These are phyloP conservation scores for Serinus canaria DNA, from an alignment of 2,113 vertebrate genomes.

Conservation along the genomic window DNA sequence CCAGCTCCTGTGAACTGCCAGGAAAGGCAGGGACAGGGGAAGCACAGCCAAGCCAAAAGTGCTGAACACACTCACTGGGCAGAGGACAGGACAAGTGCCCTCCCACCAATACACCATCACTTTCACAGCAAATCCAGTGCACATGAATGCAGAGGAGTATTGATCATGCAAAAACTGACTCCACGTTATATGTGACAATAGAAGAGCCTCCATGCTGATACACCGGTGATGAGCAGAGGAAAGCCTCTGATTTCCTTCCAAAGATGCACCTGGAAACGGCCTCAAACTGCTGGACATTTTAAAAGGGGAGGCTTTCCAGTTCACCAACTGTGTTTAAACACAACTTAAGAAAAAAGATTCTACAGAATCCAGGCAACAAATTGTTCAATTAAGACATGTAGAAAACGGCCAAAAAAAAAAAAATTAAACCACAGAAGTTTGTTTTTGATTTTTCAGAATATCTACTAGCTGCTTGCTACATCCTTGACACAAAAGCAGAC, in stretches of 20 bases:
- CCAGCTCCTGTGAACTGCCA: background rate
- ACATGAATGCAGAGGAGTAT: background rate
- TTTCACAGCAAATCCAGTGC: background rate
- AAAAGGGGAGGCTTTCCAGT: background rate
- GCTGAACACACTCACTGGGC: background rate
- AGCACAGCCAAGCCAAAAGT: background rate
- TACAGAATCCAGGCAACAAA: background rate
- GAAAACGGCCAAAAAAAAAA: background rate
- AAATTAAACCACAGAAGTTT: background rate
- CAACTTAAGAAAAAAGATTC: background rate
- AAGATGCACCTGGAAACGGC: background rate
- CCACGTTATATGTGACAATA: background rate
- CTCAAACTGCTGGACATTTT: background rate
- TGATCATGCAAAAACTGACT: background rate
- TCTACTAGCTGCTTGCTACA: background rate
- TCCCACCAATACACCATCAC: background rate
- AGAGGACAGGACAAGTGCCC: background rate
- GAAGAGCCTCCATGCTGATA: background rate
- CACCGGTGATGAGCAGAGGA: background rate
- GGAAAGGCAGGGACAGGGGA: background rate
- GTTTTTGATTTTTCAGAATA: background rate
- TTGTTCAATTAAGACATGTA: background rate
- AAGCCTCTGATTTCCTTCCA: background rate
- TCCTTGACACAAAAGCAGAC: background rate
- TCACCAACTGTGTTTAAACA: background rate